Conservation (phyloP, 1,140 invertebrate species). For the Neodiprion virginianus region DNA sequence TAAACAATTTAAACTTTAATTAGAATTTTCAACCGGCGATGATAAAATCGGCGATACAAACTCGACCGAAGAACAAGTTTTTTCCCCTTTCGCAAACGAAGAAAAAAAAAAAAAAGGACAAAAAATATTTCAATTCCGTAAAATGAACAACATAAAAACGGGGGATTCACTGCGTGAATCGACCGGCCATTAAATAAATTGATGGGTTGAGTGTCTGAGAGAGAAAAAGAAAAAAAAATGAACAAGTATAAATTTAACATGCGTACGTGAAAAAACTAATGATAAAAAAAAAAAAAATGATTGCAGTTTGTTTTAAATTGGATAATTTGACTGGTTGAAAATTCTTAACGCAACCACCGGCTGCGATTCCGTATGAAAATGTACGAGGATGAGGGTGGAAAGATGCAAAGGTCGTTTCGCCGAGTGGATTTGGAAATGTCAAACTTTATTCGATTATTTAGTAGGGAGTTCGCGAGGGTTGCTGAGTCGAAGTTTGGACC, state of each 20-base stretch:
- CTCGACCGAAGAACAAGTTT: not conserved
- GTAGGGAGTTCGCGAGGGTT: not conserved
- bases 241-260: too few species aligned
- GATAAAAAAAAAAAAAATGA: too few species aligned
- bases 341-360: too few species aligned
- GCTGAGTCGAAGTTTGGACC: not conserved
- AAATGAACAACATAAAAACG: too few species aligned
- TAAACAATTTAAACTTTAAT: not conserved
- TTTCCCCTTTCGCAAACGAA: not conserved
- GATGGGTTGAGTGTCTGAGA: too few species aligned
- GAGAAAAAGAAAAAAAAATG: not conserved
- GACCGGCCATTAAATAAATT: too few species aligned
- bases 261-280: too few species aligned
- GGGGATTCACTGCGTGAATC: too few species aligned
- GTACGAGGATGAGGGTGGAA: not conserved
- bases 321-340: too few species aligned
- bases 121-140: not conserved
- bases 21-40: not conserved
- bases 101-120: not conserved
- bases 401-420: not conserved
- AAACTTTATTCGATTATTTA: slow-evolving; percentile 15
- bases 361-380: too few species aligned
- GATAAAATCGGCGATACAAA: too few species aligned
- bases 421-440: slow-evolving; percentile 15
- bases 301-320: too few species aligned